Percentiles rank a stretch among this genome's conserved stretches.
phyloP scores from a whole-genome alignment of 2,797 vertebrate genomes.

The Rhodeus uyekii region DNA sequence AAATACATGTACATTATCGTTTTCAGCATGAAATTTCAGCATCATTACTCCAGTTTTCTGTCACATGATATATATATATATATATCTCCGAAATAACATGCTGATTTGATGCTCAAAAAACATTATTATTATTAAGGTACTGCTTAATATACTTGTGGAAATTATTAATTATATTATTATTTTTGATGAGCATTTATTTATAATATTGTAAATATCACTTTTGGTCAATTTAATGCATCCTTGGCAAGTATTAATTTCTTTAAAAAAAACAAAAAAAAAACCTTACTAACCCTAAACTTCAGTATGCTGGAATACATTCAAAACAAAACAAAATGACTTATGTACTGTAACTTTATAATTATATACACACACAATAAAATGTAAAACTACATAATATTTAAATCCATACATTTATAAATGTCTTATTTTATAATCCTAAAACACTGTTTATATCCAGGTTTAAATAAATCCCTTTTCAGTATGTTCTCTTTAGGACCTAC shows the following conservation, averaged over 20 bases:
- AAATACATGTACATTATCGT: too few species aligned
- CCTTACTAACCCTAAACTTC: neutral
- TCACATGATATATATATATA: too few species aligned
- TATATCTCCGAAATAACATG: neutral
- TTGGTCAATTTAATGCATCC: neutral
- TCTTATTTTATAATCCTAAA: too few species aligned
- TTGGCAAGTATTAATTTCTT: neutral
- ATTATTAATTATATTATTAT: neutral
- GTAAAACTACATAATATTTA: neutral
- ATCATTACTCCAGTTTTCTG: neutral
- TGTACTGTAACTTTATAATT: neutral
- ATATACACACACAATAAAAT: neutral
- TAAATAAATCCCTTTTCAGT: neutral
- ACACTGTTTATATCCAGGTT: neutral
- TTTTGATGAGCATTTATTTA: neutral
- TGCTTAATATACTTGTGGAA: neutral
- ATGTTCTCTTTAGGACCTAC: neutral
- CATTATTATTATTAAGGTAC: neutral
- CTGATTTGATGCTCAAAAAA: neutral
- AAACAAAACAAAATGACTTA: neutral
- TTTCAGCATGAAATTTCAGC: too few species aligned
- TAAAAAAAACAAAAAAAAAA: neutral
- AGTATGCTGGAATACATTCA: neutral
- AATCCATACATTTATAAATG: neutral
- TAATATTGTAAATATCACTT: neutral